Conservation (phyloP, 2,797 vertebrate genomes). For the Selene dorsalis region DNA sequence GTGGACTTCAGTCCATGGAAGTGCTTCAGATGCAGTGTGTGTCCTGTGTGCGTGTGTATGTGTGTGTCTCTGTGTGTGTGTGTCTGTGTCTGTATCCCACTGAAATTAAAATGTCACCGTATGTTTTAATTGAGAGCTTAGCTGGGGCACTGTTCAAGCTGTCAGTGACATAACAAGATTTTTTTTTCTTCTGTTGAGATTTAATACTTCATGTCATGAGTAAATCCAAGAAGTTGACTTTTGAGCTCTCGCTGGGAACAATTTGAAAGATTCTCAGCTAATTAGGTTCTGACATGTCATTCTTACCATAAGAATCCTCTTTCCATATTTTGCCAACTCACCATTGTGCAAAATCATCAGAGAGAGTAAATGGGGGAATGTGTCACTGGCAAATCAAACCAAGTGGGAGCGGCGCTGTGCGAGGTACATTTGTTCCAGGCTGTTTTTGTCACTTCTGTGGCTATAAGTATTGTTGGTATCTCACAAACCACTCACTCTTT, state of each 20-base stretch:
- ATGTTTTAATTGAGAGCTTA: slow-evolving; percentile 49
- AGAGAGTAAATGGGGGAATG: not conserved
- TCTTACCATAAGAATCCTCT: not conserved
- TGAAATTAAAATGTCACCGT: slow-evolving; percentile 57
- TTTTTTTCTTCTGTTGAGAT: slow-evolving; percentile 26
- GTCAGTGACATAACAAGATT: slow-evolving; percentile 31
- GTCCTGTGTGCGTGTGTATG: slow-evolving; percentile 6
- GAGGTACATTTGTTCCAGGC: not conserved
- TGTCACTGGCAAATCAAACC: slow-evolving; percentile 13
- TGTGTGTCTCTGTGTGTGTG: too few species aligned
- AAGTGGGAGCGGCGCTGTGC: not conserved
- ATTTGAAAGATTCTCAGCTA: not conserved
- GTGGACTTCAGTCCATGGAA: not conserved
- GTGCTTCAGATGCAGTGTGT: slow-evolving; percentile 13
- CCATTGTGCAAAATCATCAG: not conserved
- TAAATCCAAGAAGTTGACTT: slow-evolving; percentile 36
- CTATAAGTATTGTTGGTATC: not conserved
- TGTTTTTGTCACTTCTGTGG: not conserved
- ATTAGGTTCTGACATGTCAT: not conserved
- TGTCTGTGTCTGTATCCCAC: slow-evolving; percentile 13
- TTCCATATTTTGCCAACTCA: slow-evolving; percentile 30
- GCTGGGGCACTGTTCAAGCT: slow-evolving; percentile 37
- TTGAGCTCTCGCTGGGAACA: not conserved
- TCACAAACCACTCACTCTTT: not conserved
- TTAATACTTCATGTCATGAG: slow-evolving; percentile 42